Evolutionary conservation across 1,140 invertebrate genomes (phyloP), one percentile per base, ranked within the genome.

Genomic region (Drosophila pseudoobscura): DNA sequence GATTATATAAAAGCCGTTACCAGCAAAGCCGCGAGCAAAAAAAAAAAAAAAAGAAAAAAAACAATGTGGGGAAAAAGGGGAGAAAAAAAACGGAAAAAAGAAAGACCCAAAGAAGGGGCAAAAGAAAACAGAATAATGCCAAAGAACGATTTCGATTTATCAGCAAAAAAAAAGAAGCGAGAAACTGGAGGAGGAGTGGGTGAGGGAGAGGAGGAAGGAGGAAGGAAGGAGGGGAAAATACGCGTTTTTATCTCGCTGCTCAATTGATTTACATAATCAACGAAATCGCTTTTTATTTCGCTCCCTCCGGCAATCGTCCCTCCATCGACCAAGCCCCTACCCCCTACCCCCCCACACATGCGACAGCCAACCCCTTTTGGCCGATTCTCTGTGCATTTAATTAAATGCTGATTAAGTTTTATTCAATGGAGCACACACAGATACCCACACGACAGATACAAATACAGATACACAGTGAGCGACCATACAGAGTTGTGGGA

Each of bases 201-300:
- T 0, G 20, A 6, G 17, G 15, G 5, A 26, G 5, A 26, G 24
- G 0, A 3, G 24, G 24, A 5, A 24, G 31, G 8, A 43, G 35
- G 29, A 20, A 5, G 39, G 15, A 47, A 39, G 41, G 26, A 20
- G 11, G 39, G 13, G 43, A 49, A 54, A 66, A 65, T 20, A 45
- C 59, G 65, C 71, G 72, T 76, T 78, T 85, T 87, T 85, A 78
- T 78, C 82, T 85, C 82, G 82, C 61, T 57, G 55, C 62, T 78
- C 82, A 82, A 80, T 87, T 85, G 82, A 87, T 85, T 85, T 87
- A 85, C 82, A 85, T 85, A 87, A 85, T 85, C 74, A 85, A 75
- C 82, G 60, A 80, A 84, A 85, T 76, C 80, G 76, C 58, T 69
- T 65, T 83, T 64, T 60, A 45, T 65, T 62, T 39, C 46, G 24